Percentiles rank a stretch among this genome's conserved stretches.
phyloP scores from a whole-genome alignment of 2,113 vertebrate genomes.

The Toxotes jaculatrix region DNA sequence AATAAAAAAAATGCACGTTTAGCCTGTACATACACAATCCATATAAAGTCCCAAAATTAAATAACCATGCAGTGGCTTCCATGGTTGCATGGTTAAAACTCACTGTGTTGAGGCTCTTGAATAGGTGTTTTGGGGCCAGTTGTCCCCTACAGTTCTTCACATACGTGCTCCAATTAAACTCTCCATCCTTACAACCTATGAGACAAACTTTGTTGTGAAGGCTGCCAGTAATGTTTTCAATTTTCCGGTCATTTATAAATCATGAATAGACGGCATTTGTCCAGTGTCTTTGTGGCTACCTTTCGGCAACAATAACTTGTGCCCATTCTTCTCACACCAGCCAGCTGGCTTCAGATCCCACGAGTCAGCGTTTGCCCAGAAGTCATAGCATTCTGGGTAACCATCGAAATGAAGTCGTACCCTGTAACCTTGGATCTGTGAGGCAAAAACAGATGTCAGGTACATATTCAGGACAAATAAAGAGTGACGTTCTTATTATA shows the following conservation, averaged over 20 bases:
- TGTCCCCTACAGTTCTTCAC: slow-evolving; percentile 92
- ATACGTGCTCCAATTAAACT: slow-evolving; percentile 93
- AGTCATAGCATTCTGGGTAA: slow-evolving; percentile 93
- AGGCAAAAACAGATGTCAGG: background rate
- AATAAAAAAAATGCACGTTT: background rate
- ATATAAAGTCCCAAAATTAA: background rate
- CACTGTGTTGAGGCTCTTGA: slow-evolving; percentile 90
- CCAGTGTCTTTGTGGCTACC: slow-evolving; percentile 75
- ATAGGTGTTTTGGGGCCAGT: slow-evolving; percentile 91
- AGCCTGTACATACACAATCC: background rate
- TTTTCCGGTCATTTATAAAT: background rate
- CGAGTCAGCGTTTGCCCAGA: slow-evolving; percentile 93
- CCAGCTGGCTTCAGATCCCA: slow-evolving; percentile 91
- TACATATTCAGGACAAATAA: background rate
- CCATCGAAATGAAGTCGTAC: slow-evolving; percentile 92
- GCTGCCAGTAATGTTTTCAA: background rate
- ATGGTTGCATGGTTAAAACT: slow-evolving; percentile 48
- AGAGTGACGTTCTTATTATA: background rate
- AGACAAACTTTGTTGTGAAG: slow-evolving; percentile 26
- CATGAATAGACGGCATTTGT: background rate
- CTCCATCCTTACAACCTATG: slow-evolving; percentile 90
- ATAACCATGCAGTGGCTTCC: background rate
- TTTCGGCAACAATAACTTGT: slow-evolving; percentile 91
- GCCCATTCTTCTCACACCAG: slow-evolving; percentile 93
- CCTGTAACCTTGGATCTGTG: slow-evolving; percentile 90